These are phyloP conservation scores for Procambarus virginalis DNA, from an alignment of 1,140 invertebrate species.

Conservation along the genomic window DNA sequence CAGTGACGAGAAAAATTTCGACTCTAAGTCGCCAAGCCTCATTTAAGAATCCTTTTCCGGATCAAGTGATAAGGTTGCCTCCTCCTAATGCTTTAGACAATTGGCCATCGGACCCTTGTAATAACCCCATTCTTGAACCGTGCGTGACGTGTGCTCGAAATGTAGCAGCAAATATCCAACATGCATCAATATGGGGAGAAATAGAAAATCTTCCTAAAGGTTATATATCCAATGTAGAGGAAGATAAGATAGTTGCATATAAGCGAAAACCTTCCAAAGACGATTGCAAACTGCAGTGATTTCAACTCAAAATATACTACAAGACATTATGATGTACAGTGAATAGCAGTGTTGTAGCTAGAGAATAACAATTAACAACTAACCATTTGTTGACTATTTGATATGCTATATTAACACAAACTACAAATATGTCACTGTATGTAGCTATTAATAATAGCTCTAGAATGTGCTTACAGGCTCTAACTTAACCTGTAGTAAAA, in stretches of 20 bases:
- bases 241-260: constrained; percentile 46
- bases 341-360: background rate
- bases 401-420: constrained; percentile 4
- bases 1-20: constrained; percentile 41
- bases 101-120: constrained; percentile 38
- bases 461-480: background rate
- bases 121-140: constrained; percentile 66
- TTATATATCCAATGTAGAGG: constrained; percentile 60
- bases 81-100: constrained; percentile 40
- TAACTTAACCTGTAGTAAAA: background rate
- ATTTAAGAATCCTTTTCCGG: constrained; percentile 53
- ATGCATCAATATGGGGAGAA: constrained; percentile 66
- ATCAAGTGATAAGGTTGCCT: constrained; percentile 18
- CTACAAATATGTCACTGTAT: background rate
- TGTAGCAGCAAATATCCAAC: constrained; percentile 67
- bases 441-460: background rate
- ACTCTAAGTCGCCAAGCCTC: constrained; percentile 56
- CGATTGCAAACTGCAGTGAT: constrained; percentile 69
- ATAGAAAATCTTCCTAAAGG: constrained; percentile 59
- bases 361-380: background rate
- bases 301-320: background rate
- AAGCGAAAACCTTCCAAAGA: constrained; percentile 64
- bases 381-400: background rate
- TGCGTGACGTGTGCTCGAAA: constrained; percentile 68
- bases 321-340: background rate